Evolutionary conservation across 2,888 invertebrate species (phyloP), one percentile per base, ranked within the genome.

Genomic region (Scaeva pyrastri): DNA sequence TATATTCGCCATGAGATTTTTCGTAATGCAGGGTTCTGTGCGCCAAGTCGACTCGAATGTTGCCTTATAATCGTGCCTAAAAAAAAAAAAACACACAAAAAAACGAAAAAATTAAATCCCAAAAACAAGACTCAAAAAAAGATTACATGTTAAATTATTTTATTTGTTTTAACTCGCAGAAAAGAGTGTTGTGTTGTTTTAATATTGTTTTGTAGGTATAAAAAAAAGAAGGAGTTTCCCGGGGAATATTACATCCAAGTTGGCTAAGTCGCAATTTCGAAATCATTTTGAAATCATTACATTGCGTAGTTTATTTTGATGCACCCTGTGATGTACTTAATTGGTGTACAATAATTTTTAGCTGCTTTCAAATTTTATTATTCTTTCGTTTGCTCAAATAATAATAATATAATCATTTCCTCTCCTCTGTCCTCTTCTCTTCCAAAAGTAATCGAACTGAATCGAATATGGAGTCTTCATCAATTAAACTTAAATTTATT

Each of bases 41-140:
- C 95, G 94, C 95, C 95, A 95, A 4, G 93, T 93, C 74, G 94
- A 94, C 50, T 93, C 93, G 85, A 93, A 93, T 23, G 92, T 93
- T 12, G 93, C 93, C 85, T 91, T 91, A 78, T 91, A 91, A 88
- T 93, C 93, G 87, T 92, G 92, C 0, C 93, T 93, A 87, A 23
- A 81, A 87, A 36, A 62, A 52, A 10, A 71, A 26, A 26, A 70
- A 36, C 4, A 7, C 7, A 74, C 1, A 64, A 3, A 36, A 21
- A 23, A 43, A 43, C 14, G 23, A 41, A 7, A 14, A 8, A 16
- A 50, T 16, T 11, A 50, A 26, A 26, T 6, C 26, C 6, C 50
- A 19, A 50, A 16, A 48, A 11, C 19, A 16, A 12, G 23, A 11
- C 19, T 21, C 19, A 19, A 43, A 45, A 52, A 50, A n/a, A 52